A percentile compares a stretch with the other conserved stretches of the same genome.
Conservation (phyloP, 2,113 vertebrate genomes). For the Proterorhinus semilunaris region DNA sequence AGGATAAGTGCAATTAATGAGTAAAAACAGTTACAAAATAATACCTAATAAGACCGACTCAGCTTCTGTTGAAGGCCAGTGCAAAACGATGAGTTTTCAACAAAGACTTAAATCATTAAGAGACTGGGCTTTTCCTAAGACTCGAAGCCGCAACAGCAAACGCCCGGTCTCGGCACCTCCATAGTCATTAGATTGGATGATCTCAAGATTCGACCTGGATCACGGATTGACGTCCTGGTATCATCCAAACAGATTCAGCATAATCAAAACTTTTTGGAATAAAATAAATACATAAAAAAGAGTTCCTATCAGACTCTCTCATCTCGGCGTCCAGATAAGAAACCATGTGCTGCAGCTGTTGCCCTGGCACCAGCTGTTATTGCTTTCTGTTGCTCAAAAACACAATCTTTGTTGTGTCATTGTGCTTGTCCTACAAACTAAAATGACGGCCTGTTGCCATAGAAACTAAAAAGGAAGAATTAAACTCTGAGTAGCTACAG, state of each 20-base stretch:
- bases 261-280: not conserved
- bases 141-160: too few relatives aligned
- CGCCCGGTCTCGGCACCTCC: too few relatives aligned
- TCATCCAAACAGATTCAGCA: not conserved
- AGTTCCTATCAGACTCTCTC: not conserved
- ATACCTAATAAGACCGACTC: too few relatives aligned
- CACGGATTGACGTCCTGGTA: not conserved
- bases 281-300: not conserved
- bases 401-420: conserved; percentile 8
- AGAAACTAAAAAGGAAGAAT: conserved; percentile 3
- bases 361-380: conserved; percentile 15
- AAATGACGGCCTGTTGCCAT: conserved; percentile 10
- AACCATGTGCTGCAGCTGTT: conserved; percentile 2
- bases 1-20: too few relatives aligned
- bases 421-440: conserved; percentile 10
- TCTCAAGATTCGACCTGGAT: too few relatives aligned
- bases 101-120: too few relatives aligned
- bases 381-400: conserved; percentile 9
- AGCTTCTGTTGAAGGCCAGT: too few relatives aligned
- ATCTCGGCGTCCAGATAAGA: not conserved
- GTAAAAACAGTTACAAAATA: too few relatives aligned
- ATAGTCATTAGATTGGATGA: too few relatives aligned
- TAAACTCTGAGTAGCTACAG: not conserved
- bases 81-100: too few relatives aligned
- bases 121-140: too few relatives aligned